These are phyloP conservation scores for Eira barbara DNA, from an alignment of 2,113 vertebrate genomes.

Conservation along the genomic window DNA sequence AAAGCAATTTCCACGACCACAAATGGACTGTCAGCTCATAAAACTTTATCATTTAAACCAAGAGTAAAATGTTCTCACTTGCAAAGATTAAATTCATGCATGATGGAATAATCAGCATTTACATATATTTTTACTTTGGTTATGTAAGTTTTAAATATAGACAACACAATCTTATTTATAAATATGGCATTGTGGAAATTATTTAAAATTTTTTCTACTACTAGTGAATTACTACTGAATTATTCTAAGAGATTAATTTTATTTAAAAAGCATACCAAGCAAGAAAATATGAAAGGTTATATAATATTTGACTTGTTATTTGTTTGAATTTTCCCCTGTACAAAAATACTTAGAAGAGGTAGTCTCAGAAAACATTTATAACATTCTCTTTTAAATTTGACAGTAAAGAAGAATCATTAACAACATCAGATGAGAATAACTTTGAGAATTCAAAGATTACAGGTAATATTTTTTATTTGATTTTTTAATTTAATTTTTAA, in stretches of 20 bases:
- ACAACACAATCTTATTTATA: background rate
- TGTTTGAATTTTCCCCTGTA: background rate
- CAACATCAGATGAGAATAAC: constrained; percentile 65
- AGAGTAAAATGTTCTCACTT: constrained; percentile 44
- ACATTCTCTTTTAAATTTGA: constrained; percentile 75
- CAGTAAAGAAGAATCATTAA: constrained; percentile 85
- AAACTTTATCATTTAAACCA: constrained; percentile 62
- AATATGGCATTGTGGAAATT: background rate
- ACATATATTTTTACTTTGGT: constrained; percentile 18
- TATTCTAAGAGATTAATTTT: background rate
- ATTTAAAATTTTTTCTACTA: background rate
- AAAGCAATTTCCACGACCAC: constrained; percentile 68
- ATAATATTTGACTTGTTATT: background rate
- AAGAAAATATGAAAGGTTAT: background rate
- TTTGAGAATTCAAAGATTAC: constrained; percentile 79
- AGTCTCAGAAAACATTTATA: constrained; percentile 55
- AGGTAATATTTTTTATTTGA: constrained; percentile 75
- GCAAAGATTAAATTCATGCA: constrained; percentile 61
- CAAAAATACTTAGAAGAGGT: background rate
- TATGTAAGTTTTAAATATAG: background rate
- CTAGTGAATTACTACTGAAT: background rate
- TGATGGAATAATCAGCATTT: constrained; percentile 66
- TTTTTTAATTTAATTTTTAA: background rate
- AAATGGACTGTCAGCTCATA: constrained; percentile 68
- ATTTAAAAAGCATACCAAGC: background rate